phyloP scores from a whole-genome alignment of 2,888 invertebrate genomes.

The Tetanocera ferruginea region DNA sequence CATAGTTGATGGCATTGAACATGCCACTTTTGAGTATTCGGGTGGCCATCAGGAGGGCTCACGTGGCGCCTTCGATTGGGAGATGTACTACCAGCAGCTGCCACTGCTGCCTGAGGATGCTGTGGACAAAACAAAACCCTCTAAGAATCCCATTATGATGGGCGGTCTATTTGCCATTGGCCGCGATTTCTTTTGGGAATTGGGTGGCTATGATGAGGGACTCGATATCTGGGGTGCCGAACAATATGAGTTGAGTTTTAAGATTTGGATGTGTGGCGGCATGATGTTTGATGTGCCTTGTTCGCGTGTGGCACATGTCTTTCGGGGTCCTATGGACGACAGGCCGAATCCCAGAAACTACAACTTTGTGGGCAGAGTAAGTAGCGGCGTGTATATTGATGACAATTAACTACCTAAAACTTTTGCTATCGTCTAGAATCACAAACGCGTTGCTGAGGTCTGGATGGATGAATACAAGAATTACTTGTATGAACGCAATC shows the following conservation, averaged over 20 bases:
- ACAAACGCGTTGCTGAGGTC: conserved; percentile 92
- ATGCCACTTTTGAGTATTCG: conserved; percentile 87
- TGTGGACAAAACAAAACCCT: conserved; percentile 59
- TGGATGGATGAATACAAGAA: conserved; percentile 99
- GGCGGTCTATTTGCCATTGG: conserved; percentile 96
- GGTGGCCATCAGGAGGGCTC: conserved; percentile 93
- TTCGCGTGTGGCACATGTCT: conserved; percentile 92
- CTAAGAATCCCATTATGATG: conserved; percentile 93
- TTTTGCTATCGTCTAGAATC: conserved; percentile 75
- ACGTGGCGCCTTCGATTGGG: conserved; percentile 97
- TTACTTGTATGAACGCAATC: conserved; percentile 83
- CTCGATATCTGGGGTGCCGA: conserved; percentile 98
- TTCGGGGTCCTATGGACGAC: conserved; percentile 88
- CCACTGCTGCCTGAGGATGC: conserved; percentile 74
- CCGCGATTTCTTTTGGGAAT: conserved; percentile 92
- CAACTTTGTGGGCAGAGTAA: conserved; percentile 78
- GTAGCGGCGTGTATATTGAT: conserved; percentile 23
- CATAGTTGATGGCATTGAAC: conserved; percentile 93
- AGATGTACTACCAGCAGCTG: conserved; percentile 85
- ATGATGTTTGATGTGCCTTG: conserved; percentile 93
- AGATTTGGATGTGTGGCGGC: conserved; percentile 97
- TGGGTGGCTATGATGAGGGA: conserved; percentile 93
- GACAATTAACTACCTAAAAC: not conserved
- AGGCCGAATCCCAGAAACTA: conserved; percentile 90
- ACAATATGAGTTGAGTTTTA: conserved; percentile 97